Evolutionary conservation across 2,113 vertebrate species (phyloP).

Genomic region (Athene cunicularia): DNA sequence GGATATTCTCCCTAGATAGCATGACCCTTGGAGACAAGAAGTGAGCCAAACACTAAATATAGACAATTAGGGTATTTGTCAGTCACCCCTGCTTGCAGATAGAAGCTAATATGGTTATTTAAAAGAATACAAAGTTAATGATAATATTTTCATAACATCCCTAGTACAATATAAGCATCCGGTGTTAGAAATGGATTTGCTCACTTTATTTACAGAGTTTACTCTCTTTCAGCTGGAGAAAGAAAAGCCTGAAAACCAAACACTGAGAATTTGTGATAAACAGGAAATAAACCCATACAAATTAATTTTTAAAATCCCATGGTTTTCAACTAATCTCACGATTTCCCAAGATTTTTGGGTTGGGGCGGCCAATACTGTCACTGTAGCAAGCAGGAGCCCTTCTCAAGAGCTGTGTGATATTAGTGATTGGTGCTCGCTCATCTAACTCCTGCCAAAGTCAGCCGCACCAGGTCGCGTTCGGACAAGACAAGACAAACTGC

Average conservation of each 20-base stretch:
- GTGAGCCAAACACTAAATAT: neutral
- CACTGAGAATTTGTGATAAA: neutral
- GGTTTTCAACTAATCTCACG: neutral
- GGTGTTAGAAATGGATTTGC: neutral
- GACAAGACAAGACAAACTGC: neutral
- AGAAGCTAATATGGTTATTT: neutral
- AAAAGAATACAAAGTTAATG: neutral
- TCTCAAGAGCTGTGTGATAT: neutral
- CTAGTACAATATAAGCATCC: neutral
- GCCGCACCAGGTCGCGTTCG: fast-evolving
- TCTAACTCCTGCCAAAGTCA: neutral
- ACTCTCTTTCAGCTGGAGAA: neutral
- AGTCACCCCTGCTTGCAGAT: neutral
- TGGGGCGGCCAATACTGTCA: neutral
- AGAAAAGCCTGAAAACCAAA: neutral
- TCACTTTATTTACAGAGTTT: neutral
- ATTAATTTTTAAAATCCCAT: neutral
- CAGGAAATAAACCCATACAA: neutral
- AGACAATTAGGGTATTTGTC: neutral
- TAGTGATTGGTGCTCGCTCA: neutral
- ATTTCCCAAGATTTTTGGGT: neutral
- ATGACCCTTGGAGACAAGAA: neutral
- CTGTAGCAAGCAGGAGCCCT: neutral
- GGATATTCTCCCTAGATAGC: neutral
- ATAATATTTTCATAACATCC: neutral